phyloP scores from a whole-genome alignment of 2,888 invertebrate species.

The Branchipolynoe longqiensis region DNA sequence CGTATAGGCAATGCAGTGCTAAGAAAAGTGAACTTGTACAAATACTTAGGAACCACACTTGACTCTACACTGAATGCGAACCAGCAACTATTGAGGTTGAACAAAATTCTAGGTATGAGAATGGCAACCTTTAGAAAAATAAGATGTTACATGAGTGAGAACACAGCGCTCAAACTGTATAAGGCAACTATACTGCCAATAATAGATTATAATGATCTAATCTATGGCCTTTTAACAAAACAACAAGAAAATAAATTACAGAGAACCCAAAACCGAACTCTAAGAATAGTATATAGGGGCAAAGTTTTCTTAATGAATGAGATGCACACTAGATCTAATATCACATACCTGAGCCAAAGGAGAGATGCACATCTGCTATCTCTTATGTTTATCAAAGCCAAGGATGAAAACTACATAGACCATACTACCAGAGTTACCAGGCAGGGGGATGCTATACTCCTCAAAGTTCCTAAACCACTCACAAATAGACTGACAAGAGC shows the following conservation, averaged over 20 bases:
- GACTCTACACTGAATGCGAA: neutral
- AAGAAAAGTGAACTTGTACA: neutral
- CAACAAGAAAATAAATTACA: neutral
- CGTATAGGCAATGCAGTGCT: no score
- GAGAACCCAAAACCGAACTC: neutral
- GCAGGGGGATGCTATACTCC: no score
- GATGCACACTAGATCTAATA: no score
- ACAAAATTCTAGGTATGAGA: neutral
- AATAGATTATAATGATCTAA: neutral
- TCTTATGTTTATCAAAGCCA: no score
- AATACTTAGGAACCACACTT: neutral
- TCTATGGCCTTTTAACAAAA: neutral
- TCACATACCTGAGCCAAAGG: no score
- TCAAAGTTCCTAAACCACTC: no score
- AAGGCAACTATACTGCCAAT: neutral
- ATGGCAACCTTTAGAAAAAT: neutral
- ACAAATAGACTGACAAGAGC: no score
- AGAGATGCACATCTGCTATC: no score
- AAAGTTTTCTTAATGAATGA: no score
- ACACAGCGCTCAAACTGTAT: no score
- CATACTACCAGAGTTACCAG: no score
- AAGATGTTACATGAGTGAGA: neutral
- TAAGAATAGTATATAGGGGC: neutral
- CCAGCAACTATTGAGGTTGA: neutral
- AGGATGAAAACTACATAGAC: no score